Evolutionary conservation across 1,140 invertebrate genomes (phyloP).

Genomic region (Maconellicoccus hirsutus): DNA sequence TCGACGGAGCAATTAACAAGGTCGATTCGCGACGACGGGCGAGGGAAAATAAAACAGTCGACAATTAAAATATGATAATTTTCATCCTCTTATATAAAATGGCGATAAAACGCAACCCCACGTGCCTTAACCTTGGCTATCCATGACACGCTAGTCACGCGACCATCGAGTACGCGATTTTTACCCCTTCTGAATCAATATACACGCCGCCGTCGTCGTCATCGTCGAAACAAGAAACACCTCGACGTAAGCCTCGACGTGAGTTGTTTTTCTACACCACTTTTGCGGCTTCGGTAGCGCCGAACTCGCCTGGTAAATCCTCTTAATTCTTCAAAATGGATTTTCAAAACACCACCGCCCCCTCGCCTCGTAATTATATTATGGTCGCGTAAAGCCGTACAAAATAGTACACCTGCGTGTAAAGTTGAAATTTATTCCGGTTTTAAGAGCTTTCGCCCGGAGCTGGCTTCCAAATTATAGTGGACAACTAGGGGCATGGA

Average conservation of each 20-base stretch:
- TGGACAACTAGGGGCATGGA: not conserved
- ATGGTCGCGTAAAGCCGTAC: not conserved
- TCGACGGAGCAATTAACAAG: not conserved
- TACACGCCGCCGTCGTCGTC: too few relatives aligned
- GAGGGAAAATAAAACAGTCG: not conserved
- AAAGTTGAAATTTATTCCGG: slow-evolving; percentile 9
- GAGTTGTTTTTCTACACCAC: not conserved
- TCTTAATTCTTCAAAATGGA: slow-evolving; percentile 9
- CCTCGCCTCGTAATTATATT: not conserved
- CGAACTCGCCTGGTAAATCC: not conserved
- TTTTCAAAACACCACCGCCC: not conserved
- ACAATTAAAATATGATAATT: slow-evolving; percentile 6
- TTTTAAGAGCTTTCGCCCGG: not conserved
- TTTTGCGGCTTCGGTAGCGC: not conserved
- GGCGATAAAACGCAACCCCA: not conserved
- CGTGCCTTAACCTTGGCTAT: not conserved
- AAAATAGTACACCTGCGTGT: slow-evolving; percentile 3
- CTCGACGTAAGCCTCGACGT: too few relatives aligned
- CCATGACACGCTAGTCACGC: not conserved
- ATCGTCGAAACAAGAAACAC: too few relatives aligned
- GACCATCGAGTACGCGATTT: too few relatives aligned
- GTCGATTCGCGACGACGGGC: not conserved
- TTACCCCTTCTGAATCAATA: too few relatives aligned
- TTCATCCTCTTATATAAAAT: not conserved
- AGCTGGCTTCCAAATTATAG: not conserved